Percentiles rank a stretch among this genome's conserved stretches.
Conservation (phyloP, 2,113 vertebrate species). For the Cyprinodon variegatus region DNA sequence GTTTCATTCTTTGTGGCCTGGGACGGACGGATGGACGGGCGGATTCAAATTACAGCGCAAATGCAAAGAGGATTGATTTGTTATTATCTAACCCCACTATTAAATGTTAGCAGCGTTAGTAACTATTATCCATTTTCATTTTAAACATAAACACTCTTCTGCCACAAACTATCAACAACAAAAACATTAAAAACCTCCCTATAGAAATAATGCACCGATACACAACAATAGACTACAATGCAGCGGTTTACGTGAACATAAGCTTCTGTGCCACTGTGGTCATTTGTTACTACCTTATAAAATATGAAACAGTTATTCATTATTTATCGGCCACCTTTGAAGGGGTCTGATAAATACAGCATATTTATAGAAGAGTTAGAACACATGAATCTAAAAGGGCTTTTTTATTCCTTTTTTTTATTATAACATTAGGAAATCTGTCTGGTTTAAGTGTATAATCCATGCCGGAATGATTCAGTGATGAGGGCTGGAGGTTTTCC, state of each 20-base stretch:
- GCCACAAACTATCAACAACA: no score
- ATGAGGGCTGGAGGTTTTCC: neutral
- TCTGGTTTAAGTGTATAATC: neutral
- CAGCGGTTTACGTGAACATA: neutral
- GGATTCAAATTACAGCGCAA: no score
- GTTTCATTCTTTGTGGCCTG: no score
- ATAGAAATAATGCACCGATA: neutral
- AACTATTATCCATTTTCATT: no score
- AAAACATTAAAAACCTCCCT: no score
- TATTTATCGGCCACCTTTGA: neutral
- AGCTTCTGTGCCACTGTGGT: neutral
- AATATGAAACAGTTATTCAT: slow-evolving; percentile 1
- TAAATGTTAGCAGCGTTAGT: no score
- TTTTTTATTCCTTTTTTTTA: neutral
- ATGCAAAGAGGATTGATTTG: no score
- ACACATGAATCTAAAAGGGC: neutral
- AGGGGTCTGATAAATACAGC: neutral
- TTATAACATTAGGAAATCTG: neutral
- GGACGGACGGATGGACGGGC: no score
- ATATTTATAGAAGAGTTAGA: neutral
- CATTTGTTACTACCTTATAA: neutral
- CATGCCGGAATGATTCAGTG: neutral
- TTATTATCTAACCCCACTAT: no score
- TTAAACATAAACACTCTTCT: no score
- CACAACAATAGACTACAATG: neutral